Conservation (phyloP, 2,113 vertebrate species). For the Gobio gobio region DNA sequence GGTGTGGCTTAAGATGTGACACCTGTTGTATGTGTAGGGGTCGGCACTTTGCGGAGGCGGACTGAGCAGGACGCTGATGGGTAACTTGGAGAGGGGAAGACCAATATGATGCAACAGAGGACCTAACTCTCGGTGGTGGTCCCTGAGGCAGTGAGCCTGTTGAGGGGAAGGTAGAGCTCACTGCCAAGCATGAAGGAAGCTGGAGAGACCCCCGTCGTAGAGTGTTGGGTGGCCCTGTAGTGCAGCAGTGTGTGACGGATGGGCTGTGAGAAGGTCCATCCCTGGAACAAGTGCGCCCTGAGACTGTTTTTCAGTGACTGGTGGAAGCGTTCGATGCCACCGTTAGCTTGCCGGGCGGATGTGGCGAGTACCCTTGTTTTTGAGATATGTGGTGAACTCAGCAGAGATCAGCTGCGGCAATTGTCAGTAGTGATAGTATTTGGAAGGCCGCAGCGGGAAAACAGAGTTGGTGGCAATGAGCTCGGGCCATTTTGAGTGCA, state of each 20-base stretch:
- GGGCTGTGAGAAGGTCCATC: background rate
- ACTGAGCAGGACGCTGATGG: background rate
- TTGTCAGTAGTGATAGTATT: background rate
- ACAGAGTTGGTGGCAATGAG: background rate
- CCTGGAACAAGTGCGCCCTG: background rate
- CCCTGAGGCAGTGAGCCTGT: background rate
- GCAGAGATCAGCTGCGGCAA: background rate
- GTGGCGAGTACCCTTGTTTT: background rate
- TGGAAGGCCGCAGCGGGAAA: background rate
- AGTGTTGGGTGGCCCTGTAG: background rate
- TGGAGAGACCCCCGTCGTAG: no score
- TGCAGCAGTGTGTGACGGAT: background rate
- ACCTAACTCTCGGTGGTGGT: background rate
- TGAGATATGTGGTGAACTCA: background rate
- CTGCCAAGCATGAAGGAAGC: background rate
- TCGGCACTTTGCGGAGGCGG: background rate
- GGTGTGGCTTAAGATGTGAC: background rate
- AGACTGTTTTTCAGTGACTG: background rate
- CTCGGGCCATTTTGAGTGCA: background rate
- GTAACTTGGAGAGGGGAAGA: background rate
- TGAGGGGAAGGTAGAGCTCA: background rate
- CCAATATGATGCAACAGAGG: background rate
- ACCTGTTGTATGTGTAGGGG: background rate
- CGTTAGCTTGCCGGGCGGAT: background rate
- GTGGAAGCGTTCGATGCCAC: background rate